A percentile compares a stretch with the other conserved stretches of the same genome.
phyloP scores from a whole-genome alignment of 2,113 vertebrate species.

The Lamprologus lemairii region DNA sequence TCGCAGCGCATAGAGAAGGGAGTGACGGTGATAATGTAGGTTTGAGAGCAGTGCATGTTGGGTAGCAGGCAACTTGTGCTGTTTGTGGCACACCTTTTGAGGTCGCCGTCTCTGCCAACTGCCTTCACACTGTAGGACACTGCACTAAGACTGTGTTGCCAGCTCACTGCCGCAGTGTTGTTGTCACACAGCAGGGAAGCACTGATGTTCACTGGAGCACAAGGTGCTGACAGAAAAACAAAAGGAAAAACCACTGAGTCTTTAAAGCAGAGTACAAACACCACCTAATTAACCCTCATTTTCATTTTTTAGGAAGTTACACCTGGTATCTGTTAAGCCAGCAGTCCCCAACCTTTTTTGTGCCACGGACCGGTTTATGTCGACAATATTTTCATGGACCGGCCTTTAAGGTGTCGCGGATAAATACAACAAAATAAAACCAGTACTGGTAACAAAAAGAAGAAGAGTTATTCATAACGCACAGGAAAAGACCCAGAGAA shows the following conservation, averaged over 20 bases:
- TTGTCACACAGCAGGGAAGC: constrained; percentile 60
- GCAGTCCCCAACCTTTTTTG: not conserved
- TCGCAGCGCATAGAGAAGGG: constrained; percentile 46
- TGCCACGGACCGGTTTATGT: not conserved
- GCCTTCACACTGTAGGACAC: constrained; percentile 57
- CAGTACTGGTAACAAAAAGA: not conserved
- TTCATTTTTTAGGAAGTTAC: not conserved
- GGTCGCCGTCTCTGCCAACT: constrained; percentile 18
- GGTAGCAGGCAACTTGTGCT: constrained; percentile 50
- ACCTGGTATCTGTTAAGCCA: not conserved
- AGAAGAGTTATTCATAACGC: not conserved
- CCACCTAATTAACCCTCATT: not conserved
- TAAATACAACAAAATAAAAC: not conserved
- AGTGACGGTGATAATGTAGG: constrained; percentile 57
- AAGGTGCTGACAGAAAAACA: constrained; percentile 62
- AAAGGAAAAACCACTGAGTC: not conserved
- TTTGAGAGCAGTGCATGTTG: constrained; percentile 62
- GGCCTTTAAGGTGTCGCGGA: not conserved
- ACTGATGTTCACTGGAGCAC: constrained; percentile 61
- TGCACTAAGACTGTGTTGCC: constrained; percentile 43
- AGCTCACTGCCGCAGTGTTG: constrained; percentile 59
- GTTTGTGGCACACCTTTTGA: constrained; percentile 32
- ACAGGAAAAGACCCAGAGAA: not conserved
- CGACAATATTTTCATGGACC: not conserved
- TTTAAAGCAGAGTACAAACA: not conserved